phyloP scores from a whole-genome alignment of 2,888 invertebrate species.

The Glaucopsyche alexis region DNA sequence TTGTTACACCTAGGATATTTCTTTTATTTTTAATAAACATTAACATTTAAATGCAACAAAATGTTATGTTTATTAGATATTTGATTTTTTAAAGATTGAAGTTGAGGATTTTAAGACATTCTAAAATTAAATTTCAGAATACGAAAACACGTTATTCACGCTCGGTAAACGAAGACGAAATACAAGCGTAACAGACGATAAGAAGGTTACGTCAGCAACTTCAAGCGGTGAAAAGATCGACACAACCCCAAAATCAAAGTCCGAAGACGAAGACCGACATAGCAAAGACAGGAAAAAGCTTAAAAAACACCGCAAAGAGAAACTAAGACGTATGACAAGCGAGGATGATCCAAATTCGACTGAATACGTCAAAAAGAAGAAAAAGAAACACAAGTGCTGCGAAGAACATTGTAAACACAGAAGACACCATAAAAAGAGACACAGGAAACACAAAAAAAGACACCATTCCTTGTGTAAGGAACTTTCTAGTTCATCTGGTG shows the following conservation, averaged over 20 bases:
- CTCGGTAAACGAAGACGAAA: conserved; percentile 88
- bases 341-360: conserved; percentile 64
- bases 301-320: conserved; percentile 85
- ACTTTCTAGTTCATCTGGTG: conserved; percentile 73
- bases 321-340: conserved; percentile 69
- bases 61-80: no score
- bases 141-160: conserved; percentile 89
- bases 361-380: conserved; percentile 82
- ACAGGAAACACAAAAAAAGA: conserved; percentile 88
- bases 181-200: conserved; percentile 81
- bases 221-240: conserved; percentile 50
- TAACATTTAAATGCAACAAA: no score
- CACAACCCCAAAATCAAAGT: conserved; percentile 41
- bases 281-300: conserved; percentile 81
- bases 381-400: conserved; percentile 84
- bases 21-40: no score
- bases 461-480: conserved; percentile 80
- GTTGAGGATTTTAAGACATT: no score
- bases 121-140: conserved; percentile 80
- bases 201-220: conserved; percentile 51
- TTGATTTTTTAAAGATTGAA: no score
- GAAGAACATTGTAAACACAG: conserved; percentile 86
- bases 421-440: conserved; percentile 88
- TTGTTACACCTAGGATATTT: no score
- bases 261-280: conserved; percentile 69